phyloP scores from a whole-genome alignment of 2,113 vertebrate genomes.

The Gila orcuttii region DNA sequence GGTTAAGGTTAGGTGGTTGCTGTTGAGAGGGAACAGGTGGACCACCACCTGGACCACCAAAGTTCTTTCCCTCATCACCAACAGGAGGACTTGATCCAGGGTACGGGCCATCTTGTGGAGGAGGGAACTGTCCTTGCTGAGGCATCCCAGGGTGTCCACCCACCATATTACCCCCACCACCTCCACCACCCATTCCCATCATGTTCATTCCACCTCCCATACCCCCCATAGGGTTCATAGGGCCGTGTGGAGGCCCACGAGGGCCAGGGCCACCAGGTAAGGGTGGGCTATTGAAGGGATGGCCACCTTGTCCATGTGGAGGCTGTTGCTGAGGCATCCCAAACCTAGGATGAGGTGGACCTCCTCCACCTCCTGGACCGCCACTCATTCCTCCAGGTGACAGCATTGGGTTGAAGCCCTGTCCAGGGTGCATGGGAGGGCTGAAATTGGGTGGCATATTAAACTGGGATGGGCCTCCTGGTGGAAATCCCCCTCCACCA shows the following conservation, averaged over 20 bases:
- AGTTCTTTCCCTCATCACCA: slow-evolving; percentile 78
- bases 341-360: slow-evolving; percentile 79
- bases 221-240: slow-evolving; percentile 75
- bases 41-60: slow-evolving; percentile 68
- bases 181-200: slow-evolving; percentile 76
- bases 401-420: slow-evolving; percentile 91
- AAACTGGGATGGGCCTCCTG: slow-evolving; percentile 82
- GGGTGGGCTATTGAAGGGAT: slow-evolving; percentile 79
- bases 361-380: slow-evolving; percentile 71
- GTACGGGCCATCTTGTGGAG: slow-evolving; percentile 80
- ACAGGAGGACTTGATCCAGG: slow-evolving; percentile 79
- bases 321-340: slow-evolving; percentile 76
- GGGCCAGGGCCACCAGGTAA: slow-evolving; percentile 78
- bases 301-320: slow-evolving; percentile 81
- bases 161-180: slow-evolving; percentile 76
- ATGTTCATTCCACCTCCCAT: slow-evolving; percentile 80
- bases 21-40: slow-evolving; percentile 76
- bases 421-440: slow-evolving; percentile 87
- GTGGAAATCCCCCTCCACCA: slow-evolving; percentile 77
- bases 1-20: slow-evolving; percentile 78
- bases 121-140: slow-evolving; percentile 89
- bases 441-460: slow-evolving; percentile 92
- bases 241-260: slow-evolving; percentile 76
- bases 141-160: slow-evolving; percentile 83
- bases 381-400: slow-evolving; percentile 81